A percentile compares a stretch with the other conserved stretches of the same genome.
These are phyloP conservation scores for Proisotoma minuta DNA, from an alignment of 2,888 invertebrate genomes.

Conservation along the genomic window DNA sequence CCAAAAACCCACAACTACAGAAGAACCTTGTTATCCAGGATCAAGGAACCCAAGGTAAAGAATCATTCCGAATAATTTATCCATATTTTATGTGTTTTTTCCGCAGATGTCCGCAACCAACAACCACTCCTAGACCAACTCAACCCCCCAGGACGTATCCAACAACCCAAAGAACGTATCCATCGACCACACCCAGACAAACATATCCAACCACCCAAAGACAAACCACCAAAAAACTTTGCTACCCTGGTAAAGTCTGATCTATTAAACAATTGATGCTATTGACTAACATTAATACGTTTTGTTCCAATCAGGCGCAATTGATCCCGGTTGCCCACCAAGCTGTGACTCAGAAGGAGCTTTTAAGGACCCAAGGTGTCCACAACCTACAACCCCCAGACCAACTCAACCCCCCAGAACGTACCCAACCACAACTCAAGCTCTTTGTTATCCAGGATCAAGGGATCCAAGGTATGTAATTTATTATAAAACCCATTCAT, in stretches of 20 bases:
- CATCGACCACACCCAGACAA: conserved; percentile 11
- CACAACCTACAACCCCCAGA: conserved; percentile 36
- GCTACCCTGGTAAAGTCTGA: neutral
- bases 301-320: too few relatives aligned
- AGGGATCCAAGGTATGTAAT: conserved; percentile 24
- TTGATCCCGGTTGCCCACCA: conserved; percentile 15
- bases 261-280: neutral
- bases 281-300: too few relatives aligned
- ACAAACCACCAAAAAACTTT: neutral
- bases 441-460: conserved; percentile 26
- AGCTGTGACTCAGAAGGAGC: conserved; percentile 11
- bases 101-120: conserved; percentile 17
- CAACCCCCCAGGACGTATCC: neutral
- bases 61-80: too few relatives aligned
- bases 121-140: neutral
- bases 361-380: conserved; percentile 49
- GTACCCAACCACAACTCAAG: conserved; percentile 8
- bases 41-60: neutral
- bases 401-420: neutral
- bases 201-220: neutral
- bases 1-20: conserved; percentile 15
- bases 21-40: neutral
- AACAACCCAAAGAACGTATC: conserved; percentile 4
- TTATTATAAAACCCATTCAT: too few relatives aligned
- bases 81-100: too few relatives aligned